Evolutionary conservation across 2,797 vertebrate species (phyloP), one percentile per base, ranked within the genome.

Genomic region (Cottoperca gobio): DNA sequence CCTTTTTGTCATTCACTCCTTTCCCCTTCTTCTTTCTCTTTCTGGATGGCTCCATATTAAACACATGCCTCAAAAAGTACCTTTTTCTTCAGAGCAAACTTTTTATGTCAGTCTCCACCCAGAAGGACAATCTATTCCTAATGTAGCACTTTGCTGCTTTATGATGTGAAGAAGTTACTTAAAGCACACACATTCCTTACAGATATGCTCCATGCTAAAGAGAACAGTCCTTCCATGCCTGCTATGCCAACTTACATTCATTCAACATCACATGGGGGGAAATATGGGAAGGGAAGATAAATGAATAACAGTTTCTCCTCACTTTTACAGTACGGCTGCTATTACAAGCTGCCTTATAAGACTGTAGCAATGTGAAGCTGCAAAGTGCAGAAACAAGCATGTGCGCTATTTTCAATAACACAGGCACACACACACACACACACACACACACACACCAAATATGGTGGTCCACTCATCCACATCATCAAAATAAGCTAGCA

Each of bases 401-500:
- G 52, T 19, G 40, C 33, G 46, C 14, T 57, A 48, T 60, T 73
- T 77, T 9, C 33, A 82, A 64, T 50, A 68, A 54, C 4, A 63
- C 45, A 53, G 53, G 59, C 50, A 50, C 59, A 63, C 24, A 52
- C 13, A 40, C 28, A 73, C 37, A 48, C 17, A 69, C 37, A 58
- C 59, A 65, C 57, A 49, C 61, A 65, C 31, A 64, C 24, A 53
- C 33, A 71, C 28, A 75, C 35, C 64, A 70, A 78, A 82, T 68
- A 81, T 21, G 4, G 39, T 8, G 40, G 61, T 71, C 68, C 82
- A 67, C 49, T 86, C 73, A 78, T 80, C 76, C 76, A 69, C 62
- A 55, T 81, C 65, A n/a, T 60, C 55, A 23, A 70, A 78, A 78
- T 65, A 74, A 74, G 24, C 55, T 57, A 10, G 40, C 9, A 4